These are phyloP conservation scores for Todiramphus saurophagus DNA, from an alignment of 2,113 vertebrate genomes.

Conservation along the genomic window DNA sequence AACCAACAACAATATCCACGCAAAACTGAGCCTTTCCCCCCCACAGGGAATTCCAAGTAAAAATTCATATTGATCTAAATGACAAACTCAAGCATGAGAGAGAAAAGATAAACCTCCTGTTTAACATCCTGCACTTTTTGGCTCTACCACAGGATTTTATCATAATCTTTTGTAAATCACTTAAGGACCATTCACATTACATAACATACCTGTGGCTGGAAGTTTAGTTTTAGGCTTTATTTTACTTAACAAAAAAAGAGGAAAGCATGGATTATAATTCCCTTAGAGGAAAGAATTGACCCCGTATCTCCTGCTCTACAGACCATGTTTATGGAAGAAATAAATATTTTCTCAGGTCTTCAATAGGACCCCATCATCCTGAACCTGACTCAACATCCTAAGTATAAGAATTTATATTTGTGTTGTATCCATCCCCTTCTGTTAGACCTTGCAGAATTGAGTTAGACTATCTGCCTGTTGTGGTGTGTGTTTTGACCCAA, in stretches of 20 bases:
- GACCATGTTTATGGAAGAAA: background rate
- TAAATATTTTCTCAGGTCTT: background rate
- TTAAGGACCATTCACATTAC: background rate
- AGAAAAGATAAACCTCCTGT: background rate
- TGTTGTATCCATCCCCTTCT: background rate
- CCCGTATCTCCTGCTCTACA: background rate
- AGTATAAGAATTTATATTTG: background rate
- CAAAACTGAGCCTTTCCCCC: accelerated
- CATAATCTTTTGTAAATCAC: background rate
- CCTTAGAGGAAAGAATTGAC: background rate
- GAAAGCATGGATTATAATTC: background rate
- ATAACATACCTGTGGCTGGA: background rate
- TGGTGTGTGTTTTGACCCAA: background rate
- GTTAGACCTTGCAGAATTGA: background rate
- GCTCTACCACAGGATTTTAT: background rate
- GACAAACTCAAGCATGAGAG: background rate
- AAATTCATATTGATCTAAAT: background rate
- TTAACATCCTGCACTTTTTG: background rate
- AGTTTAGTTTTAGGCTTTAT: background rate
- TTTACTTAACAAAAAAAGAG: background rate
- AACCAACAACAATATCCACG: too few relatives aligned
- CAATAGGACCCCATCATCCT: background rate
- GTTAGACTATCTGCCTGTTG: background rate
- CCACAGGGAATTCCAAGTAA: background rate
- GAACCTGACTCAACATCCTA: background rate